Evolutionary conservation across 2,888 invertebrate genomes (phyloP), one percentile per base, ranked within the genome.

Genomic region (Ischnus inquisitorius): DNA sequence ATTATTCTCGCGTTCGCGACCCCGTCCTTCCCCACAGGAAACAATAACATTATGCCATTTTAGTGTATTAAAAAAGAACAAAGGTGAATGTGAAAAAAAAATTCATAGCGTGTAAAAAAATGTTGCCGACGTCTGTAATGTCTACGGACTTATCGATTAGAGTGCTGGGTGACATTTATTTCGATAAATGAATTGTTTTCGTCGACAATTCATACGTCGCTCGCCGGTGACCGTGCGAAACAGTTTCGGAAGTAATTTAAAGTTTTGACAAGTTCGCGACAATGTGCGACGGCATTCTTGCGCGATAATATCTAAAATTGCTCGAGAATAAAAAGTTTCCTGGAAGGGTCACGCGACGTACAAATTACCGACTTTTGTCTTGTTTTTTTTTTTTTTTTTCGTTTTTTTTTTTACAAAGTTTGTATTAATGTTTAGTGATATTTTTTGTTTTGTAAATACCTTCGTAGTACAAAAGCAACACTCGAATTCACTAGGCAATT

Each of bases 401-500:
- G 2, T 34, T 34, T 34, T 34, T 34, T 34, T 34, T 34, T 34
- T 8, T 4, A 34, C 34, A 8, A 34, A 34, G 34, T 34, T 3
- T 22, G 1, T 54, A 54, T 3, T 10, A 22, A 78, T 76, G 76
- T 83, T 81, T 75, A 81, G 78, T 82, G 86, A 79, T 85, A 87
- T 87, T 87, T 90, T 88, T 86, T 88, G 85, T 86, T 89, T 82
- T 91, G 93, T 93, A 94, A 94, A 94, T 97, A 98, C 98, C 97
- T 98, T 98, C 94, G 97, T 96, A 95, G 97, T 97, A 96, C 98
- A 98, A 97, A 97, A 98, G 96, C 98, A 98, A 97, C 98, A 98
- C 96, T 98, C 98, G 96, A 97, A 97, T 95, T 98, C 98, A 95
- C 97, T 97, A 95, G 97, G 97, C 95, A 97, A 96, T 95, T 98